phyloP scores from a whole-genome alignment of 2,113 vertebrate species.

The Macroglossus sobrinus region DNA sequence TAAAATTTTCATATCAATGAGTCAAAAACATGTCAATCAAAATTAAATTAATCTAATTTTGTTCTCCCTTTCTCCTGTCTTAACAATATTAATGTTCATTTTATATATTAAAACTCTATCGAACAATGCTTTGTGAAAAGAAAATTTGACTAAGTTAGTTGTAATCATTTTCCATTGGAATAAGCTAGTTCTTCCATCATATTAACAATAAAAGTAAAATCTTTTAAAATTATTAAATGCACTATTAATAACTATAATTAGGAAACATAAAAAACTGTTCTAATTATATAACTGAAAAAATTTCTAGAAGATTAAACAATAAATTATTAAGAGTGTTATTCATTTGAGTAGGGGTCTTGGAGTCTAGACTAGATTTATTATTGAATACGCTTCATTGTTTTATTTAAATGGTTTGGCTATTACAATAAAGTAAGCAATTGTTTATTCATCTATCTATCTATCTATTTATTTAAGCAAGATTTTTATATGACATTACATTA shows the following conservation, averaged over 20 bases:
- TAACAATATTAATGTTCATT: not conserved
- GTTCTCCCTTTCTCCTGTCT: not conserved
- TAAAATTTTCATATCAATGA: not conserved
- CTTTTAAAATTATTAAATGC: not conserved
- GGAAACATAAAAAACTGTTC: not conserved
- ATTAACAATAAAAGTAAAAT: not conserved
- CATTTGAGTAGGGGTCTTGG: not conserved
- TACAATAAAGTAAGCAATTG: not conserved
- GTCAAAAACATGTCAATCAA: not conserved
- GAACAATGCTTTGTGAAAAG: not conserved
- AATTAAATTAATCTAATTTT: not conserved
- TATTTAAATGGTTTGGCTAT: not conserved
- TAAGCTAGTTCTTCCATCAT: not conserved
- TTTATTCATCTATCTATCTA: not conserved
- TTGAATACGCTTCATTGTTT: not conserved
- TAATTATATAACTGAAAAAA: not conserved
- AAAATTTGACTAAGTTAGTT: not conserved
- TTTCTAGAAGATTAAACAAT: not conserved
- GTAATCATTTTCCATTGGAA: not conserved
- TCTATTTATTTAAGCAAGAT: no score
- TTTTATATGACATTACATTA: no score
- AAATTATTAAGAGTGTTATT: not conserved
- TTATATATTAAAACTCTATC: not conserved
- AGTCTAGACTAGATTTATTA: not conserved
- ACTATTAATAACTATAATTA: conserved; percentile 24